Base-by-base conservation (phyloP, 2,113 vertebrate genomes). In the Rynchops niger region DNA sequence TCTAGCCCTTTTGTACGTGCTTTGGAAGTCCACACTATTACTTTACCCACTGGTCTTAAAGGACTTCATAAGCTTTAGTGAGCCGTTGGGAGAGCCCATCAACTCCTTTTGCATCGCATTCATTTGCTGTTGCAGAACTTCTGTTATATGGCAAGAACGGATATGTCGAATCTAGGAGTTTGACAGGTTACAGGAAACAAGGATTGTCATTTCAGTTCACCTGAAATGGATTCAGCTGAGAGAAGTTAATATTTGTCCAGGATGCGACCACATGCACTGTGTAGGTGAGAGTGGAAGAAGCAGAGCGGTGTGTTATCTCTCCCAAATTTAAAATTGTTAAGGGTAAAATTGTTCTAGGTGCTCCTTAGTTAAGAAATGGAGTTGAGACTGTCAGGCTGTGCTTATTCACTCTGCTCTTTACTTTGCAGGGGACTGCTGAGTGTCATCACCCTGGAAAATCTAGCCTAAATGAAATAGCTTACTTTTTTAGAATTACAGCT, bases 371-470 rank as follows among this genome's bases (percentile, higher is more conserved):
- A 21, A 45, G 55, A 71, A 13, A 0, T 26, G 65, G 30, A 53
- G 30, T 55, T 59, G 4, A 11, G 52, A 1, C 25, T 43, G 0
- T 18, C 0, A 0, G 34, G 32, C 70, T 3, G 2, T 61, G 69
- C 50, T 76, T 50, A 6, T 38, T 69, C 25, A 15, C 50, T 34
- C 43, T 56, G 55, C 65, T 87, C 4, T 83, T 87, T 36, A 6
- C 43, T 73, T 77, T 43, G 42, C 29, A 50, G 45, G 40, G 59
- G 15, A 34, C 67, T 69, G 72, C 47, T 38, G 53, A 29, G 20
- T 26, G 62, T 62, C 71, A 66, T 19, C 76, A 9, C 40, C 9
- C 63, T 47, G 49, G 58, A 59, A 86, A 79, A 72, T 29, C 45
- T 72, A 47, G 15, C 71, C 23, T 56, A 43, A 65, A 43, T 45